phyloP scores from a whole-genome alignment of 2,113 vertebrate genomes.

The Salvelinus namaycush region DNA sequence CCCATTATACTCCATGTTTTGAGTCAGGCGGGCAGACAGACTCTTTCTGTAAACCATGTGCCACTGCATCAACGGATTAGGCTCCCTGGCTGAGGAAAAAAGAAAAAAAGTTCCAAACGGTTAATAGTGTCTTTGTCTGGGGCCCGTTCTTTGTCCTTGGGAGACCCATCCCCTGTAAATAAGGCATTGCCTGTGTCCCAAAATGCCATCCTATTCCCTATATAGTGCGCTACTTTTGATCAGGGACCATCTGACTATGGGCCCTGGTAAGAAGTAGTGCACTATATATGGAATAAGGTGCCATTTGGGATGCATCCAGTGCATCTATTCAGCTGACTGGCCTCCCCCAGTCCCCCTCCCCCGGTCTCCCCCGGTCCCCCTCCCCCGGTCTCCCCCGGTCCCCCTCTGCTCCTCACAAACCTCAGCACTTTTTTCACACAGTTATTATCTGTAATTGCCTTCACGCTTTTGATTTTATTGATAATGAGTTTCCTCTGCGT shows the following conservation, averaged over 20 bases:
- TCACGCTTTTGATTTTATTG: slow-evolving; percentile 79
- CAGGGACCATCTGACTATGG: too few relatives aligned
- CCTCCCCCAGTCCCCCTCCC: slow-evolving; percentile 9
- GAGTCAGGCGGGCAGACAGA: slow-evolving; percentile 37
- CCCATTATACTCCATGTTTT: slow-evolving; percentile 46
- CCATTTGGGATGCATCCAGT: too few relatives aligned
- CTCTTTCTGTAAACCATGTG: slow-evolving; percentile 31
- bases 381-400: background rate
- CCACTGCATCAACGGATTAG: slow-evolving; percentile 47
- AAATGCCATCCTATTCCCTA: too few relatives aligned
- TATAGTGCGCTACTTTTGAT: too few relatives aligned
- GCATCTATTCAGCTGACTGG: slow-evolving; percentile 57
- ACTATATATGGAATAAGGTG: too few relatives aligned
- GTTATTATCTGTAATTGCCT: slow-evolving; percentile 78
- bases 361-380: background rate
- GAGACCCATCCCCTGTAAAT: slow-evolving; percentile 62
- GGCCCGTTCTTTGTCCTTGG: slow-evolving; percentile 67
- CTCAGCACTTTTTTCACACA: slow-evolving; percentile 68
- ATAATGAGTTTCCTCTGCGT: slow-evolving; percentile 76
- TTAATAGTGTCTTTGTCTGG: slow-evolving; percentile 69
- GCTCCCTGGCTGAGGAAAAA: slow-evolving; percentile 51
- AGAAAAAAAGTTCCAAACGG: slow-evolving; percentile 48
- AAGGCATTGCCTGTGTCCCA: slow-evolving; percentile 30
- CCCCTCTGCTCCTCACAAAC: slow-evolving; percentile 39
- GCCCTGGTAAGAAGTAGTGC: too few relatives aligned